Conservation (phyloP, 2,888 invertebrate species). For the Mythimna lalbum region DNA sequence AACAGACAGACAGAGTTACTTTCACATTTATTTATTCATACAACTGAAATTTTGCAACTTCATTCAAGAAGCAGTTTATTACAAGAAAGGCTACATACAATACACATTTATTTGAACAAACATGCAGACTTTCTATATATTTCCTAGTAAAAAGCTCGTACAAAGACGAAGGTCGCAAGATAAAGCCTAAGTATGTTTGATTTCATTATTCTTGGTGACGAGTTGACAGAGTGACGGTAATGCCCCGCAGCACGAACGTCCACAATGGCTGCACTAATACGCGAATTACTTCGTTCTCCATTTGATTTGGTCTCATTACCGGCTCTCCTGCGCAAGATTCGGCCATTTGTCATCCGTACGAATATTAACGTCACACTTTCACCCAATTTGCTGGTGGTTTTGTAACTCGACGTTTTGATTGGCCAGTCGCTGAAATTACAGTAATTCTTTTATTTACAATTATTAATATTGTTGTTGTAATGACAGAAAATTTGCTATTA, state of each 20-base stretch:
- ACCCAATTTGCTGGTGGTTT: slow-evolving; percentile 83
- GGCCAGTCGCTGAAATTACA: slow-evolving; percentile 74
- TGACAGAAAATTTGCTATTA: slow-evolving; percentile 67
- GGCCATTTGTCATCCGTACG: slow-evolving; percentile 86
- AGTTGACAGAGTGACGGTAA: slow-evolving; percentile 65
- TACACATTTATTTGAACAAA: slow-evolving; percentile 1
- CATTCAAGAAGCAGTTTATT: not conserved
- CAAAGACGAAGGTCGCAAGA: slow-evolving; percentile 39
- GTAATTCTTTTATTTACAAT: slow-evolving; percentile 76
- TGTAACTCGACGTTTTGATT: slow-evolving; percentile 82
- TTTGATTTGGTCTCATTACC: slow-evolving; percentile 82
- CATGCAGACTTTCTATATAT: slow-evolving; percentile 8
- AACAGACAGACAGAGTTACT: too few relatives aligned
- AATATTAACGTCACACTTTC: slow-evolving; percentile 88
- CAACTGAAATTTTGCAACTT: not conserved
- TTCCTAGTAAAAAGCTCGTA: slow-evolving; percentile 12
- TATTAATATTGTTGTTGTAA: slow-evolving; percentile 69
- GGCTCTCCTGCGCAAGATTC: slow-evolving; percentile 75
- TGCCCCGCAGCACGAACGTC: slow-evolving; percentile 70
- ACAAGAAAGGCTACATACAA: slow-evolving; percentile 1
- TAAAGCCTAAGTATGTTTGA: slow-evolving; percentile 51
- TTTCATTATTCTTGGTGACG: slow-evolving; percentile 50
- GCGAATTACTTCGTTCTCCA: slow-evolving; percentile 80
- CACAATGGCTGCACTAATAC: slow-evolving; percentile 77
- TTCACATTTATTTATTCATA: not conserved